phyloP scores from a whole-genome alignment of 2,113 vertebrate species.

The Pleuronectes platessa region DNA sequence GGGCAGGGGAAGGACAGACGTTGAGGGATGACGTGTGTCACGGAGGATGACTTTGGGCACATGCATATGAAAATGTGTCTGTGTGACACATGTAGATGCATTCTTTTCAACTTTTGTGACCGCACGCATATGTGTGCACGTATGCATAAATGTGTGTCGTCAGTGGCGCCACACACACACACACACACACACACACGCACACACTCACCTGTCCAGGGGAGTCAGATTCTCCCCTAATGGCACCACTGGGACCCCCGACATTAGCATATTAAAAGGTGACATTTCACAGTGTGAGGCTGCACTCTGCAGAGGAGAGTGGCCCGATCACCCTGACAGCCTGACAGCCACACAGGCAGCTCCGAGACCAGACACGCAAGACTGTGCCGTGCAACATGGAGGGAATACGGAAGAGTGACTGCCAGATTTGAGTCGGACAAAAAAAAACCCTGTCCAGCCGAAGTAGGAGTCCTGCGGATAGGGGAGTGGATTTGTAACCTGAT shows the following conservation, averaged over 20 bases:
- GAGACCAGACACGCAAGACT: slow-evolving; percentile 41
- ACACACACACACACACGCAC: slow-evolving; percentile 53
- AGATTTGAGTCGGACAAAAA: slow-evolving; percentile 31
- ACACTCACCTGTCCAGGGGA: slow-evolving; percentile 64
- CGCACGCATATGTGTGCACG: background rate
- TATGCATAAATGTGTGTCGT: slow-evolving; percentile 17
- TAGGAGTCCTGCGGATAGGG: background rate
- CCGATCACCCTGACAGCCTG: slow-evolving; percentile 61
- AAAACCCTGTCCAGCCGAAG: slow-evolving; percentile 39
- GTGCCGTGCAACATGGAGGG: slow-evolving; percentile 13
- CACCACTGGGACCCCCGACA: slow-evolving; percentile 65
- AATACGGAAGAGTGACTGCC: slow-evolving; percentile 23
- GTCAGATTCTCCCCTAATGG: slow-evolving; percentile 69
- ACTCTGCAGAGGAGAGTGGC: slow-evolving; percentile 32
- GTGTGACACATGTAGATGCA: background rate
- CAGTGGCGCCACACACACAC: background rate
- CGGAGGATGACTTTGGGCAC: slow-evolving; percentile 15
- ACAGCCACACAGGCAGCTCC: slow-evolving; percentile 46
- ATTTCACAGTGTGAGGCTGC: slow-evolving; percentile 59
- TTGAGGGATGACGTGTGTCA: slow-evolving; percentile 42
- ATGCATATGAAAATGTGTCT: slow-evolving; percentile 23
- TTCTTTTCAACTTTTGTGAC: background rate
- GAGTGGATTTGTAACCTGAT: slow-evolving; percentile 7
- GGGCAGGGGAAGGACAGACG: slow-evolving; percentile 41
- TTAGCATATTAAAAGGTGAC: slow-evolving; percentile 82